Percentiles rank a stretch among this genome's conserved stretches.
phyloP scores from a whole-genome alignment of 1,140 invertebrate genomes.

The Metaphire vulgaris region DNA sequence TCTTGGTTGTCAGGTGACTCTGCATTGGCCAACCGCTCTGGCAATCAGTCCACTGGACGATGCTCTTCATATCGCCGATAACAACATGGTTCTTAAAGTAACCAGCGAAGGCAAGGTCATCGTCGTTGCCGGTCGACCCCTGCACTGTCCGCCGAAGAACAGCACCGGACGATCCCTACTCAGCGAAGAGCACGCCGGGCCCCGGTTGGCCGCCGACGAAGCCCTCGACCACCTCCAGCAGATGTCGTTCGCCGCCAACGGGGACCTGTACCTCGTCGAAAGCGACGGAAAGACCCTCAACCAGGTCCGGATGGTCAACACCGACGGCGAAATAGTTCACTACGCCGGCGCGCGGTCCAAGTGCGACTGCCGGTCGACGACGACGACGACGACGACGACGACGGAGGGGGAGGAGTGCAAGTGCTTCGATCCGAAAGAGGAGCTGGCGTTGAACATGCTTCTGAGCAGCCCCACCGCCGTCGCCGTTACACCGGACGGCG shows the following conservation, averaged over 20 bases:
- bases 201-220: constrained; percentile 58
- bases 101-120: constrained; percentile 81
- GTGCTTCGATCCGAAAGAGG: constrained; percentile 73
- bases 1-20: constrained; percentile 74
- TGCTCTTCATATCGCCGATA: constrained; percentile 88
- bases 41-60: constrained; percentile 89
- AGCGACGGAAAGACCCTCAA: constrained; percentile 82
- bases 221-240: constrained; percentile 86
- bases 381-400: not conserved
- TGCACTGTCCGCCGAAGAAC: constrained; percentile 75
- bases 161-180: constrained; percentile 34
- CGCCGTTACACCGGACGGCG: constrained; percentile 77
- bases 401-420: constrained; percentile 61
- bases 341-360: constrained; percentile 89
- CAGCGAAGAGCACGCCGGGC: constrained; percentile 24
- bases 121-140: constrained; percentile 80
- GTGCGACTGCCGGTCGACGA: constrained; percentile 79
- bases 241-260: constrained; percentile 82
- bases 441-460: constrained; percentile 81
- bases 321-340: constrained; percentile 81
- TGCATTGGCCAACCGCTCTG: constrained; percentile 89
- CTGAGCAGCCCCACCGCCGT: constrained; percentile 88
- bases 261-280: constrained; percentile 87
- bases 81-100: constrained; percentile 87
- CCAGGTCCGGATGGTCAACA: constrained; percentile 76